A percentile compares a stretch with the other conserved stretches of the same genome.
Evolutionary conservation across 2,888 invertebrate species (phyloP).

Genomic region (Argynnis bischoffii): DNA sequence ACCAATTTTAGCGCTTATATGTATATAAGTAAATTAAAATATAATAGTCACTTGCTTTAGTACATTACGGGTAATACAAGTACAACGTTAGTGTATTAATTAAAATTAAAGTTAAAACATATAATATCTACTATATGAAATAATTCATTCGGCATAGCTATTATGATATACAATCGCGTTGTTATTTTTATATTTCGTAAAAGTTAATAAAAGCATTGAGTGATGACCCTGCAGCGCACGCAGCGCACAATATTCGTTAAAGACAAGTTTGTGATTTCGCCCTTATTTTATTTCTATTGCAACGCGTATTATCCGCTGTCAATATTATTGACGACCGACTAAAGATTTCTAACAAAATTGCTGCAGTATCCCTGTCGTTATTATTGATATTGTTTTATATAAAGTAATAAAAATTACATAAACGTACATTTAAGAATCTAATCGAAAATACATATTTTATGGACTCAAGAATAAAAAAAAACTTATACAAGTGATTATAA

Average conservation of each 20-base stretch:
- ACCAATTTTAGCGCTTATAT: too few species aligned
- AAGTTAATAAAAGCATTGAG: neutral
- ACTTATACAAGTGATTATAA: too few species aligned
- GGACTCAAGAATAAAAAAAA: too few species aligned
- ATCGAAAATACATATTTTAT: too few species aligned
- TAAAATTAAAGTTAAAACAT: too few species aligned
- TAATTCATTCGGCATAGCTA: too few species aligned
- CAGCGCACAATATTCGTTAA: slow-evolving; percentile 48
- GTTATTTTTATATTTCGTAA: neutral
- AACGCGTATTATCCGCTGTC: slow-evolving; percentile 70
- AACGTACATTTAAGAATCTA: neutral
- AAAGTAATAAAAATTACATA: neutral
- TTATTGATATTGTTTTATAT: neutral
- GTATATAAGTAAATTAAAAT: too few species aligned
- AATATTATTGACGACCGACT: slow-evolving; percentile 71
- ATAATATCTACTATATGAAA: too few species aligned
- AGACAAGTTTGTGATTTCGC: slow-evolving; percentile 46
- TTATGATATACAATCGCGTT: too few species aligned
- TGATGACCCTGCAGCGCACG: slow-evolving; percentile 48
- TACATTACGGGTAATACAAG: too few species aligned
- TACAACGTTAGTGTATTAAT: too few species aligned
- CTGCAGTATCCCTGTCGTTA: slow-evolving; percentile 49
- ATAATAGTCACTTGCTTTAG: too few species aligned
- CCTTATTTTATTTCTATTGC: slow-evolving; percentile 65
- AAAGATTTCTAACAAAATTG: slow-evolving; percentile 59